phyloP scores from a whole-genome alignment of 2,113 vertebrate species.

The Paedocypris sp. region DNA sequence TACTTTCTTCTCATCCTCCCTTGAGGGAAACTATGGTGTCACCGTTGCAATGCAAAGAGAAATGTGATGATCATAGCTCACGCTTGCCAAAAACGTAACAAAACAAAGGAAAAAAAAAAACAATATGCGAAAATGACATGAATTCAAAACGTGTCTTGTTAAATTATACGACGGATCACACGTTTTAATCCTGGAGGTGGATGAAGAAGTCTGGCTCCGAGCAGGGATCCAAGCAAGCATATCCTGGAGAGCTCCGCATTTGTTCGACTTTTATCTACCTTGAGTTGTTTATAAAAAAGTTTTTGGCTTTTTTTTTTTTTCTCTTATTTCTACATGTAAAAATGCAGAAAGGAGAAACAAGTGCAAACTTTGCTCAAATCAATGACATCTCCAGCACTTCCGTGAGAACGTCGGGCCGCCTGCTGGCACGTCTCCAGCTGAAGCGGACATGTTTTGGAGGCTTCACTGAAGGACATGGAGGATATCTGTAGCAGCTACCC shows the following conservation, averaged over 20 bases:
- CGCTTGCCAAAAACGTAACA: conserved; percentile 3
- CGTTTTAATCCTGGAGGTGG: neutral
- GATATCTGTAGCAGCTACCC: conserved; percentile 29
- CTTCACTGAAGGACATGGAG: conserved; percentile 40
- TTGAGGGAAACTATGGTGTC: conserved; percentile 8
- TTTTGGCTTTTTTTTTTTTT: conserved; percentile 17
- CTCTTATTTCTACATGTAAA: neutral
- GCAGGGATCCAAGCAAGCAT: conserved; percentile 3
- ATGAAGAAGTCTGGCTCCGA: conserved; percentile 5
- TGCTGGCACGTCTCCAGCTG: conserved; percentile 37
- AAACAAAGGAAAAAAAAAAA: neutral
- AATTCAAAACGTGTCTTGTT: too few relatives aligned
- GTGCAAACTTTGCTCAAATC: conserved; percentile 14
- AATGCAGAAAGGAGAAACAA: conserved; percentile 18
- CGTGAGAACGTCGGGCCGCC: conserved; percentile 32
- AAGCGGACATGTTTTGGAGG: conserved; percentile 42
- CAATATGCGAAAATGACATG: too few relatives aligned
- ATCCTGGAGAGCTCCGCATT: conserved; percentile 9
- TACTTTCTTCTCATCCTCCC: conserved; percentile 13
- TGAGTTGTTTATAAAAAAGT: conserved; percentile 2
- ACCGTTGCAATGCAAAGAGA: conserved; percentile 14
- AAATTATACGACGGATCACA: neutral
- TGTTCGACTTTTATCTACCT: conserved; percentile 18
- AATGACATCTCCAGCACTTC: conserved; percentile 28
- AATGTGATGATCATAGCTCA: conserved; percentile 6